A percentile compares a stretch with the other conserved stretches of the same genome.
phyloP scores from a whole-genome alignment of 2,113 vertebrate genomes.

The Erythrocebus patas region DNA sequence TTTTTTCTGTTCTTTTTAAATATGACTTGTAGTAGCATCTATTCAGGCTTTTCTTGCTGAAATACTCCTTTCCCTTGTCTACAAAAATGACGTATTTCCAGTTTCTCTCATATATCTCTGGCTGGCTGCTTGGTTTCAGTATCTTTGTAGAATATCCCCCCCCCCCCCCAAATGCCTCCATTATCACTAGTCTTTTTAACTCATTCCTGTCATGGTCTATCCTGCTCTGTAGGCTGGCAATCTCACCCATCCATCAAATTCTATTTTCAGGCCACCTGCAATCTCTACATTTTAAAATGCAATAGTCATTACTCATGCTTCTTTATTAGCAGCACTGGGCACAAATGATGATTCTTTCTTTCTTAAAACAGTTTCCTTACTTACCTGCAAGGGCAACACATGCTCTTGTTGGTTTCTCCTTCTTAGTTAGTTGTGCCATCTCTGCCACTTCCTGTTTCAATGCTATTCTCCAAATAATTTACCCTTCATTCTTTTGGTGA shows the following conservation, averaged over 20 bases:
- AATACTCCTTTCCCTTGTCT: not conserved
- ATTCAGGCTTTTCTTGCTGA: not conserved
- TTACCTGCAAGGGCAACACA: not conserved
- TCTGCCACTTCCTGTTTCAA: not conserved
- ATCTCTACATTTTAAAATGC: not conserved
- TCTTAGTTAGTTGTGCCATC: not conserved
- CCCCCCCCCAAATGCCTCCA: not conserved
- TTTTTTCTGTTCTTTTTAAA: not conserved
- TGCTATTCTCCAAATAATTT: not conserved
- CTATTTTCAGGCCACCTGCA: not conserved
- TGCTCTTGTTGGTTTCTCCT: not conserved
- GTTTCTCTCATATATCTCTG: not conserved
- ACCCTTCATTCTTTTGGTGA: not conserved
- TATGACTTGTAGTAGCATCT: not conserved
- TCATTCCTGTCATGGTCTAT: not conserved
- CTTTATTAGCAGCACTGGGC: not conserved
- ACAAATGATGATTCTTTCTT: not conserved
- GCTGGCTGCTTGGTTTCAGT: not conserved
- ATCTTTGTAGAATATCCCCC: not conserved
- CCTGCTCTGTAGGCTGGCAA: not conserved
- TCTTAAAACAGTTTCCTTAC: not conserved
- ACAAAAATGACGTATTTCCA: no score
- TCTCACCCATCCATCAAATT: not conserved
- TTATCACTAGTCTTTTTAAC: not conserved
- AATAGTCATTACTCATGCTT: not conserved